phyloP scores from a whole-genome alignment of 2,888 invertebrate species.

The Crioceris asparagi region DNA sequence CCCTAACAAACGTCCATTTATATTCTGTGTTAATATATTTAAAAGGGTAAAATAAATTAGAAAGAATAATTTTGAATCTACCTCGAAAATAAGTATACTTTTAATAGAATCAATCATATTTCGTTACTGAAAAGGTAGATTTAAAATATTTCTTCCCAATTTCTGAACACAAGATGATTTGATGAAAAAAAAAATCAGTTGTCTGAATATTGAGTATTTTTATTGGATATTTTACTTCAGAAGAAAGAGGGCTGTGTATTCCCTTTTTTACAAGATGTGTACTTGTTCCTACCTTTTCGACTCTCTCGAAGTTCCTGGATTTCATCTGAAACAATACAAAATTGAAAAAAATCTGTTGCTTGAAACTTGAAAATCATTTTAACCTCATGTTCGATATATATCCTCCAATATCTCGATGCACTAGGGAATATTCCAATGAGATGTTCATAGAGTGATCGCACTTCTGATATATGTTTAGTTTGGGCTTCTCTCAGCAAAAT shows the following conservation, averaged over 20 bases:
- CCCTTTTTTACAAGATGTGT: too few species aligned
- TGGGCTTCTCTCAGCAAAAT: conserved; percentile 90
- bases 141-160: conserved; percentile 37
- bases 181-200: conserved; percentile 17
- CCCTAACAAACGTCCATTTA: conserved; percentile 31
- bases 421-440: conserved; percentile 92
- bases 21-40: conserved; percentile 17
- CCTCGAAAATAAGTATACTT: background rate
- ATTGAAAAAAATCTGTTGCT: conserved; percentile 15
- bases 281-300: conserved; percentile 83
- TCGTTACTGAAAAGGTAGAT: too few species aligned
- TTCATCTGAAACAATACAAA: conserved; percentile 71
- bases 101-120: too few species aligned
- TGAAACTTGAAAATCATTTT: too few species aligned
- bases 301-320: conserved; percentile 92
- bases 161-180: conserved; percentile 30
- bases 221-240: too few species aligned
- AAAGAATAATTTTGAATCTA: conserved; percentile 17
- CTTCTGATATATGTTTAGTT: conserved; percentile 75
- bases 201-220: conserved; percentile 13
- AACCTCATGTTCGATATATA: conserved; percentile 97
- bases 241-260: too few species aligned
- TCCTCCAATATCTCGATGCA: conserved; percentile 96
- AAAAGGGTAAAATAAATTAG: conserved; percentile 1
- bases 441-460: conserved; percentile 85